Evolutionary conservation across 2,797 vertebrate species (phyloP).

Genomic region (Aeoliscus strigatus): DNA sequence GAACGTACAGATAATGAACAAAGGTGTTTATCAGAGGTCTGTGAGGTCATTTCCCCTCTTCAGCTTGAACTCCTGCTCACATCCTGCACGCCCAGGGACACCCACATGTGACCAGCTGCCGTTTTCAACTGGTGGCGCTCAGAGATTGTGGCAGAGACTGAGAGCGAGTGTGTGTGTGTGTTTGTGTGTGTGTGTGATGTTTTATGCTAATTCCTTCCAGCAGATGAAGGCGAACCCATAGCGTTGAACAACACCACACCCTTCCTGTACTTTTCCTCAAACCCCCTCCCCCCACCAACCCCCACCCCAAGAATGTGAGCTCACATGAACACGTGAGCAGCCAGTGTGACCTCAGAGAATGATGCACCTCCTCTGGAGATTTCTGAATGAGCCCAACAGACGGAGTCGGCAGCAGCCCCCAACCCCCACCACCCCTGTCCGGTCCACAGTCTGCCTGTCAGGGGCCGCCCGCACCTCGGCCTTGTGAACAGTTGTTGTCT

Average conservation of each 20-base stretch:
- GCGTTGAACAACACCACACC: conserved; percentile 26
- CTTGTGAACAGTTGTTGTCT: conserved; percentile 74
- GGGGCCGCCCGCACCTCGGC: conserved; percentile 23
- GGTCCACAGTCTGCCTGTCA: conserved; percentile 7
- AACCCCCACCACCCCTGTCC: conserved; percentile 3
- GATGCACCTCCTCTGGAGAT: conserved; percentile 21
- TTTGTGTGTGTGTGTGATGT: conserved; percentile 6
- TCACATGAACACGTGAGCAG: conserved; percentile 17
- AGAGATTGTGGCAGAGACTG: conserved; percentile 28
- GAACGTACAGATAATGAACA: neutral
- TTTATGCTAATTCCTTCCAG: conserved; percentile 6
- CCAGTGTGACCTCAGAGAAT: conserved; percentile 12
- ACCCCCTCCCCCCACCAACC: conserved; percentile 15
- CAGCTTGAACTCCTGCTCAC: conserved; percentile 2
- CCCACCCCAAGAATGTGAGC: conserved; percentile 4
- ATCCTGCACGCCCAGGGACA: conserved; percentile 1
- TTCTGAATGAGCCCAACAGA: conserved; percentile 2
- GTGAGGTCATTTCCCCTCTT: conserved; percentile 19
- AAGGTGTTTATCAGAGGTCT: conserved; percentile 16
- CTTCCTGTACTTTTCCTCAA: conserved; percentile 41
- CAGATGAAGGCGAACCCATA: conserved; percentile 1
- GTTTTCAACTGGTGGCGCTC: conserved; percentile 22
- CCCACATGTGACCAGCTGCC: conserved; percentile 15
- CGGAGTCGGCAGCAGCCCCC: conserved; percentile 11
- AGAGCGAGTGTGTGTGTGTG: conserved; percentile 4